Evolutionary conservation across 2,888 invertebrate species (phyloP), one percentile per base, ranked within the genome.

Genomic region (Taphrorychus bicolor): DNA sequence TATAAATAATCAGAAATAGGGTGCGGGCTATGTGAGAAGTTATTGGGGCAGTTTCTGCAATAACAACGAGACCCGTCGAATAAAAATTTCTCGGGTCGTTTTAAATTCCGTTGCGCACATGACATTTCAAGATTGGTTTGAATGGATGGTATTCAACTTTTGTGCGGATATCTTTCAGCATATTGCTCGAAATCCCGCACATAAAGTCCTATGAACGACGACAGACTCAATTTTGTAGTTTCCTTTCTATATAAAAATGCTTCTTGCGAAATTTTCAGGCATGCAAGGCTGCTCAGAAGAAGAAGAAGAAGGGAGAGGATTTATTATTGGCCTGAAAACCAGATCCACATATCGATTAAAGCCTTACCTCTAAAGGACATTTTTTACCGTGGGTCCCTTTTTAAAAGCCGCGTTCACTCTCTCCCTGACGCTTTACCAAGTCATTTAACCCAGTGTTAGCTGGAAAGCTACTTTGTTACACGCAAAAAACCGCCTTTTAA

Each of bases 401-500:
- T 45, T 45, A 45, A 45, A 45, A 45, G 45, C 45, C 51, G 21
- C 51, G 19, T 51, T 51, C 51, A 9, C 51, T 51, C 21, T 51
- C 51, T 51, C 51, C 22, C 22, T 19, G 18, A 42, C 48, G 63
- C 52, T 69, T 64, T 64, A 69, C 42, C 68, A 69, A 64, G 59
- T 64, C 69, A 69, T 69, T 69, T 69, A 69, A 69, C 69, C 64
- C 60, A 59, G 42, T 60, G 60, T 64, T 64, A 52, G 56, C 51
- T 60, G 49, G 51, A 64, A 65, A 69, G 64, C 64, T 64, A 65
- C 64, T 69, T 69, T 69, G 69, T 64, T 60, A 69, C 65, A 52
- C 40, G 48, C 56, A 58, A 69, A 68, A 69, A 68, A 64, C 48
- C 65, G 53, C 65, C 60, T 54, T 69, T 64, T 69, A 65, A 65